Conservation (phyloP, 2,797 vertebrate genomes). For the Cephalopachus bancanus region DNA sequence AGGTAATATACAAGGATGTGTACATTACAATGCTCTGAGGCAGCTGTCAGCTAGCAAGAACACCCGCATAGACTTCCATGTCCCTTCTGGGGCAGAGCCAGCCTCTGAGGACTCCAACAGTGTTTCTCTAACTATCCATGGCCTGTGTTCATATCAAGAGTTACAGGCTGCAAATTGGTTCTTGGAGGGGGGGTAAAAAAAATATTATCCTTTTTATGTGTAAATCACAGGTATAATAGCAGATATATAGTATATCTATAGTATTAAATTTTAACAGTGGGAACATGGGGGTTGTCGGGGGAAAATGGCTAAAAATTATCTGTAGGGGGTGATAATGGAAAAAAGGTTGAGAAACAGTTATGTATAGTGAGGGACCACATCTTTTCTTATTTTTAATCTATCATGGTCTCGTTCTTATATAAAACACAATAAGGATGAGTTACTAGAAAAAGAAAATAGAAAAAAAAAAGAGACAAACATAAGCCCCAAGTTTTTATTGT, state of each 20-base stretch:
- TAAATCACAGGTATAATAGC: not conserved
- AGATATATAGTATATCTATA: not conserved
- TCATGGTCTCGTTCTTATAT: not conserved
- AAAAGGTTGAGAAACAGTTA: not conserved
- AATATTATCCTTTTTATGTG: not conserved
- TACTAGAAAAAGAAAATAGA: slow-evolving; percentile 35
- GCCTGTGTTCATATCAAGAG: not conserved
- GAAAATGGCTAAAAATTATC: not conserved
- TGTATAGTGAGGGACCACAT: not conserved
- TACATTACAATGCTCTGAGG: accelerated
- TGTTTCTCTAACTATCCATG: not conserved
- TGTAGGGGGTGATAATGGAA: not conserved
- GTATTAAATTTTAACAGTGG: not conserved
- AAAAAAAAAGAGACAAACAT: not conserved
- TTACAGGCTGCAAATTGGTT: not conserved
- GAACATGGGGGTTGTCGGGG: not conserved
- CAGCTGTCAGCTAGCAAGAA: not conserved
- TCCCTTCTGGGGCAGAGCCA: not conserved
- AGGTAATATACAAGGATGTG: not conserved
- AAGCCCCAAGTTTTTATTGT: slow-evolving; percentile 11
- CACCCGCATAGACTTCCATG: not conserved
- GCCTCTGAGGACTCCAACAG: not conserved
- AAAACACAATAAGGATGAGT: slow-evolving; percentile 46
- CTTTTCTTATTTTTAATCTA: not conserved
- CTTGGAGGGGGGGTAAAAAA: not conserved